These are phyloP conservation scores for Panagrolaimus sp. DNA, from an alignment of 1,140 invertebrate genomes.

Conservation along the genomic window DNA sequence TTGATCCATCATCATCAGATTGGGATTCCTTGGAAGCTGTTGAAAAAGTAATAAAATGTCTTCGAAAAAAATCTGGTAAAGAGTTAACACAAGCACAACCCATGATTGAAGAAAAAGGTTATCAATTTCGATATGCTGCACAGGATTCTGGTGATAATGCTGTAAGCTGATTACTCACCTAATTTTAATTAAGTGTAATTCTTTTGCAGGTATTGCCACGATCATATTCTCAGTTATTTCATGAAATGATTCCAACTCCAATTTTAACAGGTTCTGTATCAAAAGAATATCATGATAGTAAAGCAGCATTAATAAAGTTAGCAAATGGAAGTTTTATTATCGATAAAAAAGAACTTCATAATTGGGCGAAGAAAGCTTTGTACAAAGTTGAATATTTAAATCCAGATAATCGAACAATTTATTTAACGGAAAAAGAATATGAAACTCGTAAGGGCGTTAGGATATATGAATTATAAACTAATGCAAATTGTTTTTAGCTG, in stretches of 20 bases:
- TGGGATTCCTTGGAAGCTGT: background rate
- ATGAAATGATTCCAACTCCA: background rate
- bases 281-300: constrained; percentile 1
- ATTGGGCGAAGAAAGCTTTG: background rate
- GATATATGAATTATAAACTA: background rate
- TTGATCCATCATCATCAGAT: background rate
- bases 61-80: background rate
- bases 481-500: background rate
- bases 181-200: background rate
- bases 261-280: background rate
- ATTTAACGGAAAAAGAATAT: background rate
- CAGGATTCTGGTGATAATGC: constrained; percentile 7
- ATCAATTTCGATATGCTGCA: background rate
- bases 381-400: background rate
- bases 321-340: background rate
- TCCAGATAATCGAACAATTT: background rate
- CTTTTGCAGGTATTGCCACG: background rate
- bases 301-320: background rate
- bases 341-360: background rate
- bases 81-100: background rate
- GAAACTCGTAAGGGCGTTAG: background rate
- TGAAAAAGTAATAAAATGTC: background rate
- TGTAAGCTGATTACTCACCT: background rate
- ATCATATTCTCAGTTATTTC: background rate
- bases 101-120: background rate